phyloP scores from a whole-genome alignment of 1,140 invertebrate genomes.

The Sinonovacula constricta region DNA sequence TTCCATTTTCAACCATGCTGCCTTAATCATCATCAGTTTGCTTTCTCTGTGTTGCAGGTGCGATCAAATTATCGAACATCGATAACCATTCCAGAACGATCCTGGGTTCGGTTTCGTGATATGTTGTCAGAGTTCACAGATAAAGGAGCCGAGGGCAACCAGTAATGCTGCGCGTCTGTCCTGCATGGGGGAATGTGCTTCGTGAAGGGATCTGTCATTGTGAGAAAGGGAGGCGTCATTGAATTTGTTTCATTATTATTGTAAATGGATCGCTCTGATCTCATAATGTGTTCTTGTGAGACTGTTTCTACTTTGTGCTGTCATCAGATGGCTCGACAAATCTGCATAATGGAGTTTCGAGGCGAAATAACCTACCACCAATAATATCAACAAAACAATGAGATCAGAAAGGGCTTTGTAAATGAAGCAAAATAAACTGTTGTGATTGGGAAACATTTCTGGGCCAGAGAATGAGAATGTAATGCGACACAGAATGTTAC shows the following conservation, averaged over 20 bases:
- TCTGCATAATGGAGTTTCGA: not conserved
- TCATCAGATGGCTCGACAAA: not conserved
- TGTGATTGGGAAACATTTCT: not conserved
- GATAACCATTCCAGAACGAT: conserved; percentile 98
- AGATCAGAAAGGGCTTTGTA: conserved; percentile 26
- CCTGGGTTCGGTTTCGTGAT: conserved; percentile 97
- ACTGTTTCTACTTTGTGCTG: no score
- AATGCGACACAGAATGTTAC: not conserved
- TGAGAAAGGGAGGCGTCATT: conserved; percentile 36
- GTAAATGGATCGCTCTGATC: conserved; percentile 39
- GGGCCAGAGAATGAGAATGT: not conserved
- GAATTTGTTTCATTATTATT: conserved; percentile 50
- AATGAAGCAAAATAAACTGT: conserved; percentile 29
- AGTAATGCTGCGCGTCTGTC: conserved; percentile 30
- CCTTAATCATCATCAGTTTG: no score
- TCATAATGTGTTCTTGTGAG: conserved; percentile 27
- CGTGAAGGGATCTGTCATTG: conserved; percentile 53
- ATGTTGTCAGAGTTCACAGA: conserved; percentile 88
- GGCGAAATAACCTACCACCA: not conserved
- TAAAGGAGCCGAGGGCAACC: conserved; percentile 48
- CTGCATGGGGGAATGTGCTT: conserved; percentile 57
- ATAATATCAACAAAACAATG: not conserved
- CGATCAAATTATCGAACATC: conserved; percentile 96
- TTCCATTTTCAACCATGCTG: no score
- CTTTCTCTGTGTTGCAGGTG: conserved; percentile 83